Conservation (phyloP, 2,113 vertebrate genomes). For the Emydura subglobosa region DNA sequence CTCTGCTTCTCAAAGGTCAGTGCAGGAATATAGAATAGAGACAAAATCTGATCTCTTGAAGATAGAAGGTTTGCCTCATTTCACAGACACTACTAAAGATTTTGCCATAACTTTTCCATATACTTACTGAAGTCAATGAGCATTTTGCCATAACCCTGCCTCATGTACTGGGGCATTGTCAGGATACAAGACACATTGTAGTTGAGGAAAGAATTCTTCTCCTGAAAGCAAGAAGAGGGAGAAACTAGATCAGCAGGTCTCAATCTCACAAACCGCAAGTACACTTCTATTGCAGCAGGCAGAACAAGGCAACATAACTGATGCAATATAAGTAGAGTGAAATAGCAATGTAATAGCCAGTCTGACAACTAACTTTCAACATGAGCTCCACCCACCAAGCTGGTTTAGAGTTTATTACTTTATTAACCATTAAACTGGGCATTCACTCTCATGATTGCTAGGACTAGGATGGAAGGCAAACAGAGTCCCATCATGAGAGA, state of each 20-base stretch:
- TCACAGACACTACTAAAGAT: background rate
- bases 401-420: background rate
- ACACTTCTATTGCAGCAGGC: background rate
- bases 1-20: background rate
- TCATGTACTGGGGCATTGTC: slow-evolving; percentile 99
- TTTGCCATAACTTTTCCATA: background rate
- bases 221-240: slow-evolving; percentile 79
- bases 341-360: slow-evolving; percentile 9
- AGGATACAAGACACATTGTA: slow-evolving; percentile 99
- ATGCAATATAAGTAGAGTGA: background rate
- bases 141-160: slow-evolving; percentile 98
- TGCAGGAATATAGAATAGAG: background rate
- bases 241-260: background rate
- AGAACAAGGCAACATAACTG: slow-evolving; percentile 1
- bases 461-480: background rate
- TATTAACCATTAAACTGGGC: background rate
- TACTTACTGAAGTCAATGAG: slow-evolving; percentile 99
- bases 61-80: background rate
- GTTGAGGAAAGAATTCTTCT: slow-evolving; percentile 99
- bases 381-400: background rate
- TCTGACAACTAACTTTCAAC: background rate
- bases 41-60: background rate
- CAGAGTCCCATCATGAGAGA: background rate
- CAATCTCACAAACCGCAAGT: background rate
- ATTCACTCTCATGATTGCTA: background rate